Evolutionary conservation across 2,797 vertebrate genomes (phyloP).

Genomic region (Esox lucius): DNA sequence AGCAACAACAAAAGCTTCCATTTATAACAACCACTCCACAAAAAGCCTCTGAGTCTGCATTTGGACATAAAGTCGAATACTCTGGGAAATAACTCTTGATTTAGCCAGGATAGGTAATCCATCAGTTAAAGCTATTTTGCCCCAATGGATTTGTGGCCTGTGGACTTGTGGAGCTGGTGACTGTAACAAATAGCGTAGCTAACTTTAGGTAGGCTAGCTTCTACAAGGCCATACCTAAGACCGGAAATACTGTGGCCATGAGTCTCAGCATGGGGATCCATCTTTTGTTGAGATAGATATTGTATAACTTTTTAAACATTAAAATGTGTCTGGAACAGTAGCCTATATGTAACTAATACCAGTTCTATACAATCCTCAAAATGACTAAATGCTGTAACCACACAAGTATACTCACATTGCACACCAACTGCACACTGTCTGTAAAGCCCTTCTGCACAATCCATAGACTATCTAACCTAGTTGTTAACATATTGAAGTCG

Average conservation of each 20-base stretch:
- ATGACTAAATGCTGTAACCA: too few species aligned
- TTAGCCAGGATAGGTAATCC: background rate
- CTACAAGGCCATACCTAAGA: conserved; percentile 1
- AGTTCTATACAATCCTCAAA: too few species aligned
- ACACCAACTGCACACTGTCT: too few species aligned
- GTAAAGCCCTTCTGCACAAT: too few species aligned
- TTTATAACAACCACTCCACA: background rate
- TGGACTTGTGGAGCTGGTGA: background rate
- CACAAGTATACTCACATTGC: too few species aligned
- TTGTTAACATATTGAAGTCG: too few species aligned
- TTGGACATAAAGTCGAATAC: background rate
- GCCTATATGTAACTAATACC: too few species aligned
- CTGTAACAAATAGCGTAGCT: background rate
- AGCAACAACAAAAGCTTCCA: background rate
- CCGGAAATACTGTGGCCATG: too few species aligned
- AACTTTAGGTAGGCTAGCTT: background rate
- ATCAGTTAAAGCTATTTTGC: background rate
- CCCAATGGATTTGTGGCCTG: background rate
- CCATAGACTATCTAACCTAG: too few species aligned
- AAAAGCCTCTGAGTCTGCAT: background rate
- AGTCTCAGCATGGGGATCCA: too few species aligned
- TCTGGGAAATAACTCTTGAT: background rate
- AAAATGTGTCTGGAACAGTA: background rate
- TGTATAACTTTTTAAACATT: too few species aligned
- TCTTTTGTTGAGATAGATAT: too few species aligned